Conservation (phyloP, 2,888 invertebrate genomes). For the Trachelus tabidus region DNA sequence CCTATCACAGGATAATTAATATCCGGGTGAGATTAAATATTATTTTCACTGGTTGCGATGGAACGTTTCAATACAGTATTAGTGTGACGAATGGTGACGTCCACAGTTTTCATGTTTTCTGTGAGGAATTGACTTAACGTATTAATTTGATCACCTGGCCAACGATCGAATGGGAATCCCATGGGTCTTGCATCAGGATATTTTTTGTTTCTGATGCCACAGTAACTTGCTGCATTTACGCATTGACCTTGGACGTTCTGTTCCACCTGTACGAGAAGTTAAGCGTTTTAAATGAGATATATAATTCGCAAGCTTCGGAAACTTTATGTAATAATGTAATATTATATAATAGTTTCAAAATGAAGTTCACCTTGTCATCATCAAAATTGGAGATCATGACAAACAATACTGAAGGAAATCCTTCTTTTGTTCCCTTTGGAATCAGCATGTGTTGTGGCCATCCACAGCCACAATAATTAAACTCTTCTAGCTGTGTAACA, state of each 20-base stretch:
- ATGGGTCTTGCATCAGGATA: conserved; percentile 82
- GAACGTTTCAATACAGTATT: conserved; percentile 62
- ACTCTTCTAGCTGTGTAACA: conserved; percentile 51
- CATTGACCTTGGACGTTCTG: conserved; percentile 63
- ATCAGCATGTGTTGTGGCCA: conserved; percentile 83
- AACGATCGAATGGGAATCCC: conserved; percentile 82
- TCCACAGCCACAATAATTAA: conserved; percentile 76
- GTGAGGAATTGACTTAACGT: conserved; percentile 74
- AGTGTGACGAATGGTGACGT: conserved; percentile 71
- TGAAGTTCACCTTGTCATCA: conserved; percentile 69
- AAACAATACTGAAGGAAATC: conserved; percentile 75
- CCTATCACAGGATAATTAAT: background rate
- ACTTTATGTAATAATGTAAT: background rate
- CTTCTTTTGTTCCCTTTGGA: conserved; percentile 74
- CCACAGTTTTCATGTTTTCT: conserved; percentile 75
- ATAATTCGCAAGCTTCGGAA: background rate
- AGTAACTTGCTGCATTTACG: conserved; percentile 80
- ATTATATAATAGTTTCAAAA: background rate
- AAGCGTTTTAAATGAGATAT: background rate
- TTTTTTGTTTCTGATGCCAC: conserved; percentile 78
- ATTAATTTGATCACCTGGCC: conserved; percentile 69
- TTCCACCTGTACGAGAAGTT: conserved; percentile 19
- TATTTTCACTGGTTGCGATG: background rate
- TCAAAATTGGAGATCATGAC: conserved; percentile 80
- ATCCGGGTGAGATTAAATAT: background rate